These are phyloP conservation scores for Plecotus auritus DNA, from an alignment of 2,113 vertebrate genomes.

Conservation along the genomic window DNA sequence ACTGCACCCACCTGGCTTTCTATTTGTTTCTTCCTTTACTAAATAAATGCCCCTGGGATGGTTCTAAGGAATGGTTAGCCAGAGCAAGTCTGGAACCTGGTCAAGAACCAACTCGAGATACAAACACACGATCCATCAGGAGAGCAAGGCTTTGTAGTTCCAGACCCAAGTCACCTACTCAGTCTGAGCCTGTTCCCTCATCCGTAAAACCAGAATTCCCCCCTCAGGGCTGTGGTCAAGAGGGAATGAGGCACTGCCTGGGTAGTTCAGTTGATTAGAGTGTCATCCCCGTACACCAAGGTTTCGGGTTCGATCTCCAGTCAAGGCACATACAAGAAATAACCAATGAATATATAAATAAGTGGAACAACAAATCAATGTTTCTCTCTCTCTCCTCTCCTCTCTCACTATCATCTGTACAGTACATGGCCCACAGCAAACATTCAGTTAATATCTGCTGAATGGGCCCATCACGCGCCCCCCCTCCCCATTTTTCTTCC, in stretches of 20 bases:
- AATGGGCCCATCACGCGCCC: neutral
- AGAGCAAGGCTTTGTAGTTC: neutral
- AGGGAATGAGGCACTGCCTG: neutral
- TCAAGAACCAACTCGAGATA: neutral
- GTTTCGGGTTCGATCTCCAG: neutral
- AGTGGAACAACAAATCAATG: neutral
- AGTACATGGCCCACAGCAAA: rapidly evolving
- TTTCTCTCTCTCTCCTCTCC: neutral
- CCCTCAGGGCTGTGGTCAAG: neutral
- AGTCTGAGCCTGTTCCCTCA: neutral
- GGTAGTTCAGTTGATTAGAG: neutral
- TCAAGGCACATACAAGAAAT: neutral
- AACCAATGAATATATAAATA: neutral
- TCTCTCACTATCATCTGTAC: neutral
- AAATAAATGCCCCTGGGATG: neutral
- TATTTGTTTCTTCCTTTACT: neutral
- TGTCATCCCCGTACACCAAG: neutral
- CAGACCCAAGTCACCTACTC: neutral
- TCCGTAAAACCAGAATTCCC: neutral
- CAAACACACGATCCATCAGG: neutral
- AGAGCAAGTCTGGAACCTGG: neutral
- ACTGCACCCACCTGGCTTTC: neutral
- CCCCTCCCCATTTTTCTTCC: neutral
- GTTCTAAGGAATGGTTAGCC: neutral
- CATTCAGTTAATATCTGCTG: neutral